Base-by-base conservation (phyloP, 1,140 invertebrate species). In the Tyrophagus putrescentiae region DNA sequence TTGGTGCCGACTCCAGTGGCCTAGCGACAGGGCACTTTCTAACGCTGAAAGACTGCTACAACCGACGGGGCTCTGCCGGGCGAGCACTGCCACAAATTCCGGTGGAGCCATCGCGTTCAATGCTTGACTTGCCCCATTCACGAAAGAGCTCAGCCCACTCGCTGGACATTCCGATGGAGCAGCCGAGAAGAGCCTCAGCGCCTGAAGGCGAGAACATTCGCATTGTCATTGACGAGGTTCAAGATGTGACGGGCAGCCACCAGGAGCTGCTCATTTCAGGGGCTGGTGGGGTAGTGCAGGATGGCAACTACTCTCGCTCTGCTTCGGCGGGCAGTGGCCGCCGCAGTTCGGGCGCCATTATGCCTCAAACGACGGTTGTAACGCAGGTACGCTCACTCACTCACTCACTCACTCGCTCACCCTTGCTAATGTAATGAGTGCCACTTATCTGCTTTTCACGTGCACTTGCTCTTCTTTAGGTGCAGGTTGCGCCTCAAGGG, bases 191-290 rank as follows among this genome's bases (percentile, higher is more conserved):
- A 41, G 67, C 67, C 16, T 68, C 87, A 18, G 84, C 84, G 54
- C 69, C 71, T 1, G 87, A 91, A 67, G 86, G 86, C 0, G 87
- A 92, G 72, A 85, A 84, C 48, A 91, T 92, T 64, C 84, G 87
- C 66, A 91, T 91, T 65, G 87, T 92, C 58, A 91, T 92, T 65
- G 85, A 91, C 68, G 87, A 92, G 67, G 86, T 91, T 21, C 3
- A 32, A 13, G 52, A 87, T 90, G 71, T 78, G 75, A 58, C 77
- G 78, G 59, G 67, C 67, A 41, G 64, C 60, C 25, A 69, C 72
- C 57, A 69, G 77, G 60, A 73, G 72, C 68, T 33, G 29, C 31
- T n/a, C 18, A 39, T 27, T 3, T 1, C 9, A 54, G 11, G 7
- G 4, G 27, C 28, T 11, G 25, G 7, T 3, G 13, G 7, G 25